Evolutionary conservation across 2,797 vertebrate genomes (phyloP).

Genomic region (Peromyscus eremicus): DNA sequence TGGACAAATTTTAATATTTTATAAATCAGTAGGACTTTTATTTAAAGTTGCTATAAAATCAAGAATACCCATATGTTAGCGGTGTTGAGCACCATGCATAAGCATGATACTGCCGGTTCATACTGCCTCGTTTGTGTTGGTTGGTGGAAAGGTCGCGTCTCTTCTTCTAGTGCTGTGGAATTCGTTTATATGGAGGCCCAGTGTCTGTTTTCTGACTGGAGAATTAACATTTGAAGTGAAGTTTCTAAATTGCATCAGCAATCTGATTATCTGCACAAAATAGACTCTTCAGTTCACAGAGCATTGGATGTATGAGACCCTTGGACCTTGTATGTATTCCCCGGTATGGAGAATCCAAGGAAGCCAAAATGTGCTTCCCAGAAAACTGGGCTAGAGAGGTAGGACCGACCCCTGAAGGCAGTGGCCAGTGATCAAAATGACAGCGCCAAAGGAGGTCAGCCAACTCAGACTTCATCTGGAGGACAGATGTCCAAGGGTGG

Average conservation of each 20-base stretch:
- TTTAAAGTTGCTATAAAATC: background rate
- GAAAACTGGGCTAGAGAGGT: background rate
- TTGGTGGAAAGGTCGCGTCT: too few species aligned
- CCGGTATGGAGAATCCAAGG: background rate
- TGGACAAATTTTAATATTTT: background rate
- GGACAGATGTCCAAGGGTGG: background rate
- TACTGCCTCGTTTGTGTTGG: background rate
- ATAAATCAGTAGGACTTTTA: background rate
- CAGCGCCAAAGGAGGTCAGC: background rate
- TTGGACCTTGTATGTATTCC: background rate
- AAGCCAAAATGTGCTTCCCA: background rate
- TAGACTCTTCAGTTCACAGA: background rate
- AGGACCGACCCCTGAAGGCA: background rate
- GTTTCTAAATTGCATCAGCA: background rate
- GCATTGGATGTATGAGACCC: background rate
- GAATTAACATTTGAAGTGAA: background rate
- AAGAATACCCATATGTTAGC: background rate
- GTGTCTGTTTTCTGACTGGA: background rate
- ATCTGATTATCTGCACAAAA: background rate
- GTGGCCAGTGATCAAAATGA: background rate
- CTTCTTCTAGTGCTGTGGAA: background rate
- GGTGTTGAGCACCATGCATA: background rate
- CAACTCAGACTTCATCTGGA: background rate
- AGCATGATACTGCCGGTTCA: background rate
- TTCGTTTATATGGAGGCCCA: background rate